Base-by-base conservation (phyloP, 1,140 invertebrate species). In the Colletes latitarsis region DNA sequence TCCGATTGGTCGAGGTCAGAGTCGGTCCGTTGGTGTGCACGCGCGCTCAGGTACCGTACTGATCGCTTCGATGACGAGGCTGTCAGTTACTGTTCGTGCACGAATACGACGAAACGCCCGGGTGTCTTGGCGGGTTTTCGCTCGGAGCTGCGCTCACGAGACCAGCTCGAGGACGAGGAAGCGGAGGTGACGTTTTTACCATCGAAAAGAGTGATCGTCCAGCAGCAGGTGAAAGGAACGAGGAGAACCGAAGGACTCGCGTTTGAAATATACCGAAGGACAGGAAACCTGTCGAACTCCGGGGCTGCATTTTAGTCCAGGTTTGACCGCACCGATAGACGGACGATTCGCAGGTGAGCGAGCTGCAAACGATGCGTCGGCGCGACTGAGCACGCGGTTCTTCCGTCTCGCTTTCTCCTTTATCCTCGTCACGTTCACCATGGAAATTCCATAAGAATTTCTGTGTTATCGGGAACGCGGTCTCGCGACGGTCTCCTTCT, bases 101-200 rank as follows among this genome's bases (percentile, higher is more conserved):
- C 84, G 86, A 86, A 87, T 86, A 84, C 82, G 86, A 84, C 84
- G 77, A 66, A 76, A 87, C 75, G 76, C 49, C 53, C 75, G 78
- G 75, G 62, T 62, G 64, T 87, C 74, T 85, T 82, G 86, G 86
- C 84, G 86, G 75, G 74, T 86, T 87, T 82, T 73, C 60, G 73
- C 78, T 84, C 82, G 84, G 82, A 77, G 75, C 84, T 77, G 77
- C 82, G 70, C 67, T 79, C 74, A 82, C 82, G 78, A 77, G 82
- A 70, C 46, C 78, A 82, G 82, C 82, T 80, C 82, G 72, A 30
- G 58, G 72, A 73, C 82, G 58, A 70, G 39, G 39, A 81, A 76
- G 64, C 78, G 80, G 53, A 87, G 82, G 82, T 86, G 86, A 87
- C 84, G 84, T 86, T 86, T 71, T 74, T 46, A 58, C 21, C 53